Evolutionary conservation across 2,797 vertebrate species (phyloP).

Genomic region (Lateolabrax maculatus): DNA sequence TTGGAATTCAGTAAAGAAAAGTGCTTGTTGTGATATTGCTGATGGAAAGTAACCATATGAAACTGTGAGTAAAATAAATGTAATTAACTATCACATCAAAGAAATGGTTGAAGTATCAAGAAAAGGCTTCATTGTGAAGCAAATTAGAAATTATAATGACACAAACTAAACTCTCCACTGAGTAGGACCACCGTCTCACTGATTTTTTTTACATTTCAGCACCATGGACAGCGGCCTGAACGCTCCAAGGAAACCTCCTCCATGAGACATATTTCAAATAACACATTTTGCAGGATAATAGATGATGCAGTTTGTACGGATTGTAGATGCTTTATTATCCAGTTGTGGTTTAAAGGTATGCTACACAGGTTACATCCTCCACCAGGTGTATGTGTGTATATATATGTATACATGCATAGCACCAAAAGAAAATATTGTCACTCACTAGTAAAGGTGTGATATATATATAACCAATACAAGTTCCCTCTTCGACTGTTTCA

Average conservation of each 20-base stretch:
- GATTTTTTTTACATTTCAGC: slow-evolving; percentile 53
- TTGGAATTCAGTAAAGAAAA: not conserved
- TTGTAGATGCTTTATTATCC: not conserved
- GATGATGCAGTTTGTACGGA: not conserved
- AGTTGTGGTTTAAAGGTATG: not conserved
- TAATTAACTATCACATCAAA: not conserved
- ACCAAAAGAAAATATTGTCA: not conserved
- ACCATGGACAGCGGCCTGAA: slow-evolving; percentile 66
- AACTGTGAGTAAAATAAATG: not conserved
- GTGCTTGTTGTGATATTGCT: not conserved
- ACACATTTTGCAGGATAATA: not conserved
- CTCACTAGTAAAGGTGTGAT: no score
- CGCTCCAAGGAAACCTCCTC: not conserved
- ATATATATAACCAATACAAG: not conserved
- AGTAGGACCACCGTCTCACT: not conserved
- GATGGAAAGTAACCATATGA: no score
- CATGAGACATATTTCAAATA: not conserved
- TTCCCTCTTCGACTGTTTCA: not conserved
- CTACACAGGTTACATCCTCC: not conserved
- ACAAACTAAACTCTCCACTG: not conserved
- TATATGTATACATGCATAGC: not conserved
- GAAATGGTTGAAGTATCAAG: no score
- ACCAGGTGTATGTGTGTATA: not conserved
- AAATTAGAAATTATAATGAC: not conserved
- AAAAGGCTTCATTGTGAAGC: not conserved